A percentile compares a stretch with the other conserved stretches of the same genome.
Conservation (phyloP, 2,113 vertebrate genomes). For the Rafetus swinhoei region DNA sequence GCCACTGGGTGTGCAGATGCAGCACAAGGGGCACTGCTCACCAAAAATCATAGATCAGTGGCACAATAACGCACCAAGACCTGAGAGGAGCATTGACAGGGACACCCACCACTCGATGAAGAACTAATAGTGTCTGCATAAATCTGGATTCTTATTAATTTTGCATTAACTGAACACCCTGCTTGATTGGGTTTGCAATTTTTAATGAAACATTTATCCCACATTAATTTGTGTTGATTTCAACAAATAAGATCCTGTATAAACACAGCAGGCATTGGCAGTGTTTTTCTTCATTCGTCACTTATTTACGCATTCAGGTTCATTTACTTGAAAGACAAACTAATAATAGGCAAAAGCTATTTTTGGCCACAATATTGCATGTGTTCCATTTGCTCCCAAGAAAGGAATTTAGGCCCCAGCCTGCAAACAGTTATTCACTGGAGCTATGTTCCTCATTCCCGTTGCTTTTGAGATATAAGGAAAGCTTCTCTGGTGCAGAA, state of each 20-base stretch:
- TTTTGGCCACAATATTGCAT: background rate
- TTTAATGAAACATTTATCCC: background rate
- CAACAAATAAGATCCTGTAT: background rate
- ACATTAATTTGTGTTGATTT: background rate
- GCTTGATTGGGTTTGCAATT: background rate
- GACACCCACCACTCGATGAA: too few species aligned
- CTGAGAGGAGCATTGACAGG: too few species aligned
- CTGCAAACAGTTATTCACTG: background rate
- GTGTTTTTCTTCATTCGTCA: background rate
- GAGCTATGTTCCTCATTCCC: background rate
- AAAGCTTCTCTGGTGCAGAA: background rate
- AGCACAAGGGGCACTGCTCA: too few species aligned
- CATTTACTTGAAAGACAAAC: slow-evolving; percentile 13
- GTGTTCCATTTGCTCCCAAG: background rate
- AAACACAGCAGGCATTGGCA: background rate
- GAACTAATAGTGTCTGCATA: background rate
- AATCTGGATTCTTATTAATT: background rate
- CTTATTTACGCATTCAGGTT: background rate
- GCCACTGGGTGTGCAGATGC: too few species aligned
- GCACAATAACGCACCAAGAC: too few species aligned
- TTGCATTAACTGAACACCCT: background rate
- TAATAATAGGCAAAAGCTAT: slow-evolving; percentile 8
- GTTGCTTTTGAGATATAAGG: background rate
- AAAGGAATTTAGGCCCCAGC: background rate
- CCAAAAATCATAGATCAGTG: too few species aligned